A percentile compares a stretch with the other conserved stretches of the same genome.
phyloP scores from a whole-genome alignment of 2,797 vertebrate species.

The Alexandromys oeconomus region DNA sequence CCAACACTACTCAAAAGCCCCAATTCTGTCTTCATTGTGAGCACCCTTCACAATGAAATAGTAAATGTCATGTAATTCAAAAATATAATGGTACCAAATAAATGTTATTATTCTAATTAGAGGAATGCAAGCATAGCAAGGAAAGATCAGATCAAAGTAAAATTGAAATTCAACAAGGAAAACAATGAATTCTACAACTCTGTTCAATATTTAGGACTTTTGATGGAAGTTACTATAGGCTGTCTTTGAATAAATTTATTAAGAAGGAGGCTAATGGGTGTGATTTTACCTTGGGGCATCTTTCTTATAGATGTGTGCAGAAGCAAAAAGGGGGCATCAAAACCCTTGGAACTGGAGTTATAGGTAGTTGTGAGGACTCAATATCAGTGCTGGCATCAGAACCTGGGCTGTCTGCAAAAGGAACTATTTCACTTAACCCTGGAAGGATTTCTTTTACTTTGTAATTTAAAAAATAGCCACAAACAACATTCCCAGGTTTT shows the following conservation, averaged over 20 bases:
- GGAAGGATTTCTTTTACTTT: background rate
- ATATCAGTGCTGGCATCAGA: background rate
- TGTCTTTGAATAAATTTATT: background rate
- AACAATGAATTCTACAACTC: background rate
- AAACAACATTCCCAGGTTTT: slow-evolving; percentile 7
- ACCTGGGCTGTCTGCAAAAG: background rate
- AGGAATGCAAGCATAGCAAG: background rate
- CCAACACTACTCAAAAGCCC: background rate
- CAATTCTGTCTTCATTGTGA: background rate
- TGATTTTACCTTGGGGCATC: too few species aligned
- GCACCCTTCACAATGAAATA: background rate
- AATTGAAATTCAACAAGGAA: background rate
- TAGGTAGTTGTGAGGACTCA: background rate
- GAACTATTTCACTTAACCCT: background rate
- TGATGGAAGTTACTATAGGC: background rate
- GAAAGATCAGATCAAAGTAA: background rate
- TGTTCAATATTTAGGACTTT: background rate
- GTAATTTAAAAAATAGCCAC: background rate
- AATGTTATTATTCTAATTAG: background rate
- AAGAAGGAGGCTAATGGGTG: background rate
- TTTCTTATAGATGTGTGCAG: background rate
- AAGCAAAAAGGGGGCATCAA: too few species aligned
- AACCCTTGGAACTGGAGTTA: background rate
- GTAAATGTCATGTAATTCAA: background rate
- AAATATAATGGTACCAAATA: background rate